phyloP scores from a whole-genome alignment of 2,888 invertebrate genomes.

The Tenthredo amoena region DNA sequence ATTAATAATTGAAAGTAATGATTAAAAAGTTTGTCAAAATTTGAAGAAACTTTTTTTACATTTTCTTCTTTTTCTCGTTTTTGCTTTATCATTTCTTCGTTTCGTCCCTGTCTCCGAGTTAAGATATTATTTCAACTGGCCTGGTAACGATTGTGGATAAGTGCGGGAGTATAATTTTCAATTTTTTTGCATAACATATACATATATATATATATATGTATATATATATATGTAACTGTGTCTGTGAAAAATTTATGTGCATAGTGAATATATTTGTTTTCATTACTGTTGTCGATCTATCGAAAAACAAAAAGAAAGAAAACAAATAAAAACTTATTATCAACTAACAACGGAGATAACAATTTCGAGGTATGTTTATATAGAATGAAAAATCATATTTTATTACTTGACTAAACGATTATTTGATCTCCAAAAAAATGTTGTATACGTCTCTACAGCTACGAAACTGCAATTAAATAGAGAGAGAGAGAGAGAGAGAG shows the following conservation, averaged over 20 bases:
- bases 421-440: too few species aligned
- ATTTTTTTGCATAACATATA: background rate
- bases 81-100: background rate
- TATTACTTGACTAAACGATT: too few species aligned
- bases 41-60: background rate
- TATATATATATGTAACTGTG: background rate
- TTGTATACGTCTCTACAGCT: too few species aligned
- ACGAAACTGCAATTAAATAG: too few species aligned
- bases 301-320: too few species aligned
- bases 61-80: background rate
- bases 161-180: conserved; percentile 12
- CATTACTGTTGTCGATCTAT: background rate
- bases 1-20: background rate
- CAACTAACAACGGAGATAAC: background rate
- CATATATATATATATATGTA: background rate
- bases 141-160: conserved; percentile 38
- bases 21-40: background rate
- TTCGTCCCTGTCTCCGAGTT: background rate
- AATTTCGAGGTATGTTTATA: background rate
- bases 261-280: background rate
- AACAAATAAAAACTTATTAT: background rate
- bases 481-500: too few species aligned
- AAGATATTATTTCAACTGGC: background rate
- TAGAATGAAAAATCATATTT: background rate
- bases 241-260: background rate